These are phyloP conservation scores for Cichlasoma orientale DNA, from an alignment of 2,797 vertebrate genomes.

Conservation along the genomic window DNA sequence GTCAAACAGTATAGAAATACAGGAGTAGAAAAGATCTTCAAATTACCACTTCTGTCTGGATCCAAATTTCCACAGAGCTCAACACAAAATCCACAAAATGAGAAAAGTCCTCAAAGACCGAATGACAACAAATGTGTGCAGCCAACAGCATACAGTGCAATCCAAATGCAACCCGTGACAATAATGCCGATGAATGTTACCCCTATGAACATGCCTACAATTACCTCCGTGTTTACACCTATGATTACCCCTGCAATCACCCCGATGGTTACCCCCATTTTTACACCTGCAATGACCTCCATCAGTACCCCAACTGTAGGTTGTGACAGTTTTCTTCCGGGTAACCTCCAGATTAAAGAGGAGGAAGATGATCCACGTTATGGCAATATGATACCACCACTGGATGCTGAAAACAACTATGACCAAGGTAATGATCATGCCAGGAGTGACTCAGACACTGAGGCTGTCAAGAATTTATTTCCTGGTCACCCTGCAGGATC, in stretches of 20 bases:
- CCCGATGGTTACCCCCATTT: neutral
- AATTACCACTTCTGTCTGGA: constrained; percentile 21
- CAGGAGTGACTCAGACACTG: neutral
- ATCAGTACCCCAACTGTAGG: neutral
- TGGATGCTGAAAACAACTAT: neutral
- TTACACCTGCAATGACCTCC: neutral
- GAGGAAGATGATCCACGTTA: constrained; percentile 5
- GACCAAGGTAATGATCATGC: neutral
- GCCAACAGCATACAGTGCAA: neutral
- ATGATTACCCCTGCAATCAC: neutral
- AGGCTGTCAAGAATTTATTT: neutral
- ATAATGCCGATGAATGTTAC: neutral
- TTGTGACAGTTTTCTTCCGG: neutral
- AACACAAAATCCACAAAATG: neutral
- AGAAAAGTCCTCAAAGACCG: neutral
- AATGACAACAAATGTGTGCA: neutral
- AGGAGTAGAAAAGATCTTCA: neutral
- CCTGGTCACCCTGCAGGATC: neutral
- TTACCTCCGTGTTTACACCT: neutral
- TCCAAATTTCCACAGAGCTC: neutral
- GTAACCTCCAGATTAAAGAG: constrained; percentile 2
- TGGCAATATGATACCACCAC: neutral
- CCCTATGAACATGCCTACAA: neutral
- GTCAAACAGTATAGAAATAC: neutral
- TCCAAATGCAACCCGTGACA: neutral